Conservation (phyloP, 2,888 invertebrate genomes). For the Ethmia dodecea region DNA sequence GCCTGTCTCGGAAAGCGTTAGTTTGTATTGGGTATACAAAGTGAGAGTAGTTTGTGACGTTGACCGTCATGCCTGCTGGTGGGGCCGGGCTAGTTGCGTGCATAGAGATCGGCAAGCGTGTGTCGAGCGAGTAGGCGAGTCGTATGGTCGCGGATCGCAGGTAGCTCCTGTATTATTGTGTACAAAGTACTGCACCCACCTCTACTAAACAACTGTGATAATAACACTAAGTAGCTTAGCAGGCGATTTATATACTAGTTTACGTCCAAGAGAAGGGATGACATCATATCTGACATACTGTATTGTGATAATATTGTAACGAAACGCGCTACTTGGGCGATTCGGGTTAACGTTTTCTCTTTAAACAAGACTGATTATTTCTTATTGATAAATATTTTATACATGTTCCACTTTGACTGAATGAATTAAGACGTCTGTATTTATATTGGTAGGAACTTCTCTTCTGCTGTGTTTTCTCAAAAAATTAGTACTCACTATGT, state of each 20-base stretch:
- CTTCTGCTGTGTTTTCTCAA: slow-evolving; percentile 56
- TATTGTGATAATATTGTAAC: slow-evolving; percentile 72
- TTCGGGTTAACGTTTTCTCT: slow-evolving; percentile 72
- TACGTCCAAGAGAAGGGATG: slow-evolving; percentile 78
- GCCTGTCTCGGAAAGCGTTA: slow-evolving; percentile 43
- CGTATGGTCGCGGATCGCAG: slow-evolving; percentile 61
- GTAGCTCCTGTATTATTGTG: slow-evolving; percentile 71
- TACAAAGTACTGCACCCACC: slow-evolving; percentile 79
- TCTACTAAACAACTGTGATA: slow-evolving; percentile 79
- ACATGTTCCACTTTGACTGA: slow-evolving; percentile 75
- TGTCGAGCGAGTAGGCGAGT: slow-evolving; percentile 51
- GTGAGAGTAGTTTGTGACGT: slow-evolving; percentile 28
- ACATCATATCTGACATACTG: slow-evolving; percentile 79
- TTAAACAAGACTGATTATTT: slow-evolving; percentile 80
- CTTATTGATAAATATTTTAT: slow-evolving; percentile 76
- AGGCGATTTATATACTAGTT: slow-evolving; percentile 77
- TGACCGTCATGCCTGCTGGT: slow-evolving; percentile 29
- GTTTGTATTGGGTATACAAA: slow-evolving; percentile 37
- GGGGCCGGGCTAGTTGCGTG: slow-evolving; percentile 48
- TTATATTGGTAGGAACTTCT: slow-evolving; percentile 68
- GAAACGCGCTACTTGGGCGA: slow-evolving; percentile 53
- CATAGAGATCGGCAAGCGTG: slow-evolving; percentile 48
- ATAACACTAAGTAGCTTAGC: slow-evolving; percentile 79
- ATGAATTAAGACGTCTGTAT: slow-evolving; percentile 73
- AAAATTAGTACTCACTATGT: slow-evolving; percentile 72